Percentiles rank a stretch among this genome's conserved stretches.
phyloP scores from a whole-genome alignment of 2,888 invertebrate species.

The Andrena bucephala region DNA sequence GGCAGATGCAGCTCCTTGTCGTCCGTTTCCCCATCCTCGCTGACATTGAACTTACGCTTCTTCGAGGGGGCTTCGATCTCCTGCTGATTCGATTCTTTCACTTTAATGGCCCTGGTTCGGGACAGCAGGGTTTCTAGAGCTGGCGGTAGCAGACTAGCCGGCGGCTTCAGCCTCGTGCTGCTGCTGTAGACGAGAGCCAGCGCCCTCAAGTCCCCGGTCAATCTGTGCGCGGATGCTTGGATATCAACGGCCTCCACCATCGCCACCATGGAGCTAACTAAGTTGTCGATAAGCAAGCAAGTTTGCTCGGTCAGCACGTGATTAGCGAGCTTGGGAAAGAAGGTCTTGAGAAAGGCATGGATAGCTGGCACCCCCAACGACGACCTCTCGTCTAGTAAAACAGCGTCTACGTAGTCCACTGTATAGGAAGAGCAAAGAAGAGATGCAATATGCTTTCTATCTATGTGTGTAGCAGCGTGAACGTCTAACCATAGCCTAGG shows the following conservation, averaged over 20 bases:
- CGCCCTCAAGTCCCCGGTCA: constrained; percentile 87
- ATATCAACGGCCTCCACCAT: constrained; percentile 86
- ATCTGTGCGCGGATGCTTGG: constrained; percentile 85
- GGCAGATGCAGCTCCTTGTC: constrained; percentile 69
- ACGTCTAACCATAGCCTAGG: constrained; percentile 97
- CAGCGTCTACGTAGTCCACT: constrained; percentile 96
- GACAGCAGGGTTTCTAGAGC: constrained; percentile 81
- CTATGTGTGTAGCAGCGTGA: constrained; percentile 90
- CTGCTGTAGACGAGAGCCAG: constrained; percentile 87
- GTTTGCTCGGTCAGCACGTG: constrained; percentile 88
- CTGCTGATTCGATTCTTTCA: constrained; percentile 77
- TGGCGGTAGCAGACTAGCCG: constrained; percentile 78
- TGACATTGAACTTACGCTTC: constrained; percentile 80
- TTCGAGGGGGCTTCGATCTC: constrained; percentile 82
- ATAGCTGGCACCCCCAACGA: constrained; percentile 94
- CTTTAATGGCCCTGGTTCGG: constrained; percentile 76
- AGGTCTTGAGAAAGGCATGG: constrained; percentile 94
- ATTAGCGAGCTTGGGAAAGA: constrained; percentile 94
- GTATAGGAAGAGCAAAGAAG: constrained; percentile 93
- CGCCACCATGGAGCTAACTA: constrained; percentile 87
- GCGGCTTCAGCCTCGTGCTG: constrained; percentile 82
- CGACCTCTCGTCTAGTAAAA: constrained; percentile 94
- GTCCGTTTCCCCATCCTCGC: constrained; percentile 68
- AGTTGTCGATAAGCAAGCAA: constrained; percentile 87
- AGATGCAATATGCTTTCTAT: constrained; percentile 93